Base-by-base conservation (phyloP, 2,888 invertebrate species). In the Drosophila atroscutellata region DNA sequence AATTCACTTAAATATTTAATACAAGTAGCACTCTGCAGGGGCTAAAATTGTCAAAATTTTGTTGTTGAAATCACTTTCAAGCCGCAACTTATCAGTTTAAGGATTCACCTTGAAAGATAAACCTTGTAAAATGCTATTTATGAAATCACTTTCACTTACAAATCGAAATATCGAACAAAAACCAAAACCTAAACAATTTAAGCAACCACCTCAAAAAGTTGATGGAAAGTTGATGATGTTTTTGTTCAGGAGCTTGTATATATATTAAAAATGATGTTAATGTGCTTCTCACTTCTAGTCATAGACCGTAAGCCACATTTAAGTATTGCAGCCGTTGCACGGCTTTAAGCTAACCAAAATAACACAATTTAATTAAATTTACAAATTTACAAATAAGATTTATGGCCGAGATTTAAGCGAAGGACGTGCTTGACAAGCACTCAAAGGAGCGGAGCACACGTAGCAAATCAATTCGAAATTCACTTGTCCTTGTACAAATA, bases 241-340 rank as follows among this genome's bases (percentile, higher is more conserved):
- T 60, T 51, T 61, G 60, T 58, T 64, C 37, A 8, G 24, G 36
- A 51, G 58, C 55, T 55, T 86, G 81, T 82, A 75, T 36, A 67
- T 36, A 24, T 15, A 49, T 45, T 6, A 24, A 50, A 56, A 24
- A 61, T 39, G 36, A 73, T 64, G 42, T 7, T 45, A 8, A 76
- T 86, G 69, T 52, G 71, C 69, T 73, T 72, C 67, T 64, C 67
- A 65, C 70, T 58, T 81, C 80, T 80, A 82, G 69, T 86, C 72
- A 49, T 77, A 63, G 68, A 42, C 7, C 37, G 70, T 63, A 39
- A 55, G 55, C 39, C 71, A 70, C 72, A 69, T 68, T 66, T 68
- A 84, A 75, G 75, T 79, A 72, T 84, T 81, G 74, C 88, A 81
- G 82, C 81, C 84, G 84, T 72, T 60, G 32, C 73, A 64, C 83